Percentiles rank a stretch among this genome's conserved stretches.
phyloP scores from a whole-genome alignment of 2,113 vertebrate species.

The Phainopepla nitens region DNA sequence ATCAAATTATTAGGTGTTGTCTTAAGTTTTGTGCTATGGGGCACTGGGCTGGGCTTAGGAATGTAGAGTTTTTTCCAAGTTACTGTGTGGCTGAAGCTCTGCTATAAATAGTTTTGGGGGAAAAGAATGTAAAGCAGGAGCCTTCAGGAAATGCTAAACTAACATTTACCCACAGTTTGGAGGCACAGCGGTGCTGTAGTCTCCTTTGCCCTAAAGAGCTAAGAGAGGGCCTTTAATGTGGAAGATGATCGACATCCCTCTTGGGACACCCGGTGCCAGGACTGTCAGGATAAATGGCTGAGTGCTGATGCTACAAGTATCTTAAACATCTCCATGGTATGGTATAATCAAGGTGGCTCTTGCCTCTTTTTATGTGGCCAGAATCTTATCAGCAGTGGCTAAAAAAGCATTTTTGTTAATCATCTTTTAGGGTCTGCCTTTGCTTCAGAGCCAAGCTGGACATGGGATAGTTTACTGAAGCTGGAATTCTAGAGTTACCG shows the following conservation, averaged over 20 bases:
- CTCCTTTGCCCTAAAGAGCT: background rate
- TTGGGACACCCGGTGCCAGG: background rate
- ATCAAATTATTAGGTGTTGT: background rate
- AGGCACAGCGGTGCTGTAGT: background rate
- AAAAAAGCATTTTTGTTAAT: background rate
- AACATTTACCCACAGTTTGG: background rate
- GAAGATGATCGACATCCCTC: background rate
- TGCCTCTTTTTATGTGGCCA: background rate
- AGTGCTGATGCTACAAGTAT: background rate
- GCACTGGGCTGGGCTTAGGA: background rate
- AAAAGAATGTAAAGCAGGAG: background rate
- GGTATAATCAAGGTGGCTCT: background rate
- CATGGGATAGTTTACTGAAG: background rate
- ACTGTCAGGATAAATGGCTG: background rate
- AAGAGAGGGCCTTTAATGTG: background rate
- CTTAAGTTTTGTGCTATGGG: background rate
- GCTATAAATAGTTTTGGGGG: background rate
- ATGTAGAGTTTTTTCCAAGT: background rate
- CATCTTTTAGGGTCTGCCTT: background rate
- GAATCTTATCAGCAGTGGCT: background rate
- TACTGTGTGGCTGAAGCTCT: background rate
- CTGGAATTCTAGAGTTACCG: background rate
- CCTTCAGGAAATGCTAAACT: background rate
- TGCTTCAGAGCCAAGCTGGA: background rate
- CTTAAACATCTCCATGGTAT: fast-evolving